Conservation (phyloP, 1,140 invertebrate species). For the Drosophila ogumai region DNA sequence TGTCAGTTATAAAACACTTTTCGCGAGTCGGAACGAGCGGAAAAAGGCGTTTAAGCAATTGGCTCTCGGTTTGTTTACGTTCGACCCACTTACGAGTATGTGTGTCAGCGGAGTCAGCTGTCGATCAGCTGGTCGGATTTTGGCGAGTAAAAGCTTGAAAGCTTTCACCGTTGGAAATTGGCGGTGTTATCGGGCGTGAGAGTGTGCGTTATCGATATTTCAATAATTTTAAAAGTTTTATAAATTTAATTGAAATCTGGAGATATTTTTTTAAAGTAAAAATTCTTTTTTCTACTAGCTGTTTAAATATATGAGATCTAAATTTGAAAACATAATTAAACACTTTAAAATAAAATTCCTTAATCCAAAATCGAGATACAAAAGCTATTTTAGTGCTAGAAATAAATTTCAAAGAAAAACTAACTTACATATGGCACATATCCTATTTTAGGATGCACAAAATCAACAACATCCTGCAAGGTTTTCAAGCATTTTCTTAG, state of each 20-base stretch:
- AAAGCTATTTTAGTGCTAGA: not conserved
- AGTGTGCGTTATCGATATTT: slow-evolving; percentile 15
- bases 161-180: slow-evolving; percentile 32
- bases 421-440: slow-evolving; percentile 51
- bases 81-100: slow-evolving; percentile 9
- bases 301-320: too few relatives aligned
- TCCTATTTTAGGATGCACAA: slow-evolving; percentile 17
- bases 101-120: slow-evolving; percentile 31
- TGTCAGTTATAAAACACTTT: slow-evolving; percentile 30
- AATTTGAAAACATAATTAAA: not conserved
- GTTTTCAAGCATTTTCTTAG: slow-evolving; percentile 17
- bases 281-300: too few relatives aligned
- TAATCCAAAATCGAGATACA: not conserved
- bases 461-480: slow-evolving; percentile 39
- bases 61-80: slow-evolving; percentile 41
- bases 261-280: too few relatives aligned
- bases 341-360: not conserved
- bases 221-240: not conserved
- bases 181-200: not conserved
- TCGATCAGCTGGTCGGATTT: slow-evolving; percentile 23
- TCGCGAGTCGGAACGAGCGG: slow-evolving; percentile 24
- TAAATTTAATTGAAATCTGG: too few relatives aligned
- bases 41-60: slow-evolving; percentile 41
- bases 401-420: too few relatives aligned
- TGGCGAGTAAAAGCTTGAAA: slow-evolving; percentile 39